Base-by-base conservation (phyloP, 2,113 vertebrate species). In the Tragelaphus strepsiceros region DNA sequence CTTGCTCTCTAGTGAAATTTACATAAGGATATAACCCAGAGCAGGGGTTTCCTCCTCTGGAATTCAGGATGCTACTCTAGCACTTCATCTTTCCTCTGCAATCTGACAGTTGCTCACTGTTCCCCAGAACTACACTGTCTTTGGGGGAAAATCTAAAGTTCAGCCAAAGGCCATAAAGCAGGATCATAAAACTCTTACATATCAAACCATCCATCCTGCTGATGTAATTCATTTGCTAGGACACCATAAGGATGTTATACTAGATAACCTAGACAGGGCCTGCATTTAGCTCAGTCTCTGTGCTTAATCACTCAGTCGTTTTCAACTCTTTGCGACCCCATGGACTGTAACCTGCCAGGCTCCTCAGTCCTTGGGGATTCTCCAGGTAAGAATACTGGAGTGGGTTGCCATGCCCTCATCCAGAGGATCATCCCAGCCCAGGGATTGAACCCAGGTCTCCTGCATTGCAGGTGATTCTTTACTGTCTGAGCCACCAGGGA, bases 91-190 rank as follows among this genome's bases (percentile, higher is more conserved):
- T 89, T 28, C 35, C 13, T 81, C 49, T 7, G 24, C 30, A 12
- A 30, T 91, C 67, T 62, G 53, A 35, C 2, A 9, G 46, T 54
- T 89, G 7, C 64, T 93, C 53, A 19, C 77, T 51, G 71, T 22
- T 3, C 6, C 80, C 54, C 90, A 96, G 22, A 80, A 64, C 71
- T 84, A 54, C 67, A 89, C 96, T 96, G 77, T 71, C 64, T 26
- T 90, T 16, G 6, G 30, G 24, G 62, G 0, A 13, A 94, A 90
- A 83, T 94, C 84, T 93, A 88, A 97, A 94, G 95, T 98, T 98
- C 96, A 97, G 95, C 96, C 97, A 78, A 94, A 85, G 89, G 98
- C 90, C 54, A 26, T 2, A 1, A 94, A 91, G 86, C 77, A 93
- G 77, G 26, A 1, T n/a, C 88, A 35, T 16, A 26, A 80, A 95